Evolutionary conservation across 1,140 invertebrate genomes (phyloP), one percentile per base, ranked within the genome.

Genomic region (Leptinotarsa lineolata): DNA sequence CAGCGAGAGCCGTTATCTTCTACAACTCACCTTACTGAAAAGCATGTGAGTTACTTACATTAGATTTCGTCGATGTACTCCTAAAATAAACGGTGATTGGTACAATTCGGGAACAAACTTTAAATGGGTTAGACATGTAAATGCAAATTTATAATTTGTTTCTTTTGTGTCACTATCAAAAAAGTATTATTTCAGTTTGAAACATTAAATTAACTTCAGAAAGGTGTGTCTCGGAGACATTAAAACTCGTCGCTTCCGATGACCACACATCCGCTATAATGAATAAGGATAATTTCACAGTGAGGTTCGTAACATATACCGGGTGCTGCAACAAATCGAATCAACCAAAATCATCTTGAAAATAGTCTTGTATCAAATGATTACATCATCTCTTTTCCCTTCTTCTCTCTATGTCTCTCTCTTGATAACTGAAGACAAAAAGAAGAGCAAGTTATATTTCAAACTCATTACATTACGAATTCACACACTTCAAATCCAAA

Each of bases 151-250:
- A n/a, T 30, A 21, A 30, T 21, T 63, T 21, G 61, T 63, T 63
- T 63, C 20, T 20, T 63, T 21, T 30, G 61, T 63, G 20, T 18
- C 61, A 63, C 24, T 22, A 21, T 21, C 20, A 20, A 30, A 21
- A 30, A 63, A 30, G 20, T 15, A 63, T 30, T 15, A 21, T 30
- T 13, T 21, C 20, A 30, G 61, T 65, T 61, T 64, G 70, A 74
- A 74, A 48, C 75, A 76, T 76, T 76, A 76, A 76, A 74, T 71
- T 48, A 75, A 77, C 76, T 69, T 54, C 73, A 72, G 75, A 77
- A 77, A 77, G 76, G 76, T 73, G 76, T 77, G 76, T 67, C 74
- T 22, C 64, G 59, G 61, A 74, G 44, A 59, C 71, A 72, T 75
- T 72, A 77, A 77, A 70, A 74, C 71, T 71, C 44, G 44, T 30